Conservation (phyloP, 1,140 invertebrate species). For the Eumeta japonica region DNA sequence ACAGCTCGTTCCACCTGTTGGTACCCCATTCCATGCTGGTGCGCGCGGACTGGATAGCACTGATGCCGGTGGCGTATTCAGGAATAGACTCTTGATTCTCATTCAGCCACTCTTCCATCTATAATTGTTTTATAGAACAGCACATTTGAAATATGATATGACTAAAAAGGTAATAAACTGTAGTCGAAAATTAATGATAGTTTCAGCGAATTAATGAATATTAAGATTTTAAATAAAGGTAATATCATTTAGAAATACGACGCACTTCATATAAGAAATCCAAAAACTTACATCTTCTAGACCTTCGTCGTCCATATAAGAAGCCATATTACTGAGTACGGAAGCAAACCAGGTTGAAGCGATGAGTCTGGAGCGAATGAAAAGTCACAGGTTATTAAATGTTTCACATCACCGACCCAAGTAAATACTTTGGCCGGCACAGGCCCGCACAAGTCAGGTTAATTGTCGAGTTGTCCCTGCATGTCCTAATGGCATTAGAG, state of each 20-base stretch:
- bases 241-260: background rate
- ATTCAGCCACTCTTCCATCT: slow-evolving; percentile 41
- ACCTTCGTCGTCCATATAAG: slow-evolving; percentile 36
- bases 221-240: background rate
- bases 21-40: slow-evolving; percentile 35
- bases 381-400: too few relatives aligned
- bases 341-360: slow-evolving; percentile 30
- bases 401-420: too few relatives aligned
- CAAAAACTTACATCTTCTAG: slow-evolving; percentile 36
- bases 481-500: too few relatives aligned
- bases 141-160: background rate
- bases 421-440: too few relatives aligned
- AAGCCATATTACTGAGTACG: slow-evolving; percentile 28
- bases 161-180: slow-evolving; percentile 1
- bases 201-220: background rate
- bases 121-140: slow-evolving; percentile 4
- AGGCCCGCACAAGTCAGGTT: too few relatives aligned
- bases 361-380: slow-evolving; percentile 32
- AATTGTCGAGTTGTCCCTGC: too few relatives aligned
- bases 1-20: slow-evolving; percentile 19
- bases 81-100: slow-evolving; percentile 19
- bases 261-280: background rate
- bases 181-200: background rate
- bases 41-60: slow-evolving; percentile 25
- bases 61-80: slow-evolving; percentile 24